A percentile compares a stretch with the other conserved stretches of the same genome.
phyloP scores from a whole-genome alignment of 2,888 invertebrate genomes.

The Cantharis nigra region DNA sequence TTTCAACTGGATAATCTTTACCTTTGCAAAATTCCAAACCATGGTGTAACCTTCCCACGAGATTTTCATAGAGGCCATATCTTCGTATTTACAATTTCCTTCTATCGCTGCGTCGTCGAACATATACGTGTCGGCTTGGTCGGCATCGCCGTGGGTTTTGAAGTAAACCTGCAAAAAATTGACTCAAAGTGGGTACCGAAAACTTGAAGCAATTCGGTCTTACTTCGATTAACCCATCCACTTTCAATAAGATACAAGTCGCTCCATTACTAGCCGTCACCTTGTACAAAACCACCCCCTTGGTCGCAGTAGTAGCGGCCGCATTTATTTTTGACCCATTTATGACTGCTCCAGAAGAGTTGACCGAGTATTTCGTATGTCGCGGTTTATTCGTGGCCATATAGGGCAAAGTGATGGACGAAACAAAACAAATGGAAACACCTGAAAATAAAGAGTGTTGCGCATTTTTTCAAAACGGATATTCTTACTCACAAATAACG shows the following conservation, averaged over 20 bases:
- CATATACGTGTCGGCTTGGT: constrained; percentile 72
- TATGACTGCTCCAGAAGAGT: constrained; percentile 45
- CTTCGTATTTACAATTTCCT: constrained; percentile 77
- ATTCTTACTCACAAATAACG: constrained; percentile 20
- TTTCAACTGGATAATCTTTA: constrained; percentile 45
- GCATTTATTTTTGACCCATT: constrained; percentile 19
- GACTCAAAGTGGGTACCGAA: constrained; percentile 22
- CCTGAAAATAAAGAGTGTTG: constrained; percentile 11
- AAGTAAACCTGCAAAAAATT: constrained; percentile 46
- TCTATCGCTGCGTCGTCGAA: constrained; percentile 73
- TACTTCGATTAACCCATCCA: constrained; percentile 72
- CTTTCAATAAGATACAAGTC: constrained; percentile 78
- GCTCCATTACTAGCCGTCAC: constrained; percentile 71
- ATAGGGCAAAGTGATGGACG: constrained; percentile 44
- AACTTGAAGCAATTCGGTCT: background rate
- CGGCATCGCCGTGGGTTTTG: constrained; percentile 48
- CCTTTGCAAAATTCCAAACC: constrained; percentile 80
- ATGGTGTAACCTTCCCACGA: constrained; percentile 78
- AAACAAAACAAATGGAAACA: constrained; percentile 25
- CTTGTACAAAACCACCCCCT: constrained; percentile 61
- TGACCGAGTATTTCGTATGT: constrained; percentile 67
- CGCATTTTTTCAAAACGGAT: background rate
- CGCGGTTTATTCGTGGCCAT: constrained; percentile 60
- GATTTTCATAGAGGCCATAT: constrained; percentile 71
- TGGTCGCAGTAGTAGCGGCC: constrained; percentile 29